These are phyloP conservation scores for Apaloderma vittatum DNA, from an alignment of 2,113 vertebrate genomes.

Conservation along the genomic window DNA sequence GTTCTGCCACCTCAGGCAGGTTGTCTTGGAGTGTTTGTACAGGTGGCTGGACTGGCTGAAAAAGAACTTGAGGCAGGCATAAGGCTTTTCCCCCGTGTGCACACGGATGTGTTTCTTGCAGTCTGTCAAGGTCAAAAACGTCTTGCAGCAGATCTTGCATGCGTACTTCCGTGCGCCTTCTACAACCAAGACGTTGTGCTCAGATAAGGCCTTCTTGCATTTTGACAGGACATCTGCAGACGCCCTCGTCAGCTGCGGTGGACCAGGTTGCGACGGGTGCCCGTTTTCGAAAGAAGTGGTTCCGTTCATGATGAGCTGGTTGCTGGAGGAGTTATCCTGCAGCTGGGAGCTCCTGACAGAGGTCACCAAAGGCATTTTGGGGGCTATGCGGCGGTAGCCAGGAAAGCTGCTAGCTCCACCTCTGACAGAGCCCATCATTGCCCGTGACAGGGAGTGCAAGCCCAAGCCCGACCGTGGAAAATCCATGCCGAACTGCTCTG, in stretches of 20 bases:
- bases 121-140: conserved; percentile 95
- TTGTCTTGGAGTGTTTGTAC: conserved; percentile 98
- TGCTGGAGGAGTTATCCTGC: conserved; percentile 82
- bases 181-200: conserved; percentile 97
- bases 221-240: conserved; percentile 97
- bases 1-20: conserved; percentile 97
- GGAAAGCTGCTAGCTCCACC: conserved; percentile 85
- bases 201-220: conserved; percentile 97
- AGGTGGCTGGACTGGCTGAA: conserved; percentile 98
- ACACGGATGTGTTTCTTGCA: conserved; percentile 99
- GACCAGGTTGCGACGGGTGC: conserved; percentile 81
- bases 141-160: conserved; percentile 99
- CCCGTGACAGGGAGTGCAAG: conserved; percentile 87
- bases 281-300: conserved; percentile 74
- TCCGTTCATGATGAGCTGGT: conserved; percentile 87
- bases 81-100: conserved; percentile 86
- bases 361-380: conserved; percentile 88
- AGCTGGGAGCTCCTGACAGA: conserved; percentile 84
- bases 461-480: conserved; percentile 90
- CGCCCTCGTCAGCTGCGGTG: conserved; percentile 91
- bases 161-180: conserved; percentile 97
- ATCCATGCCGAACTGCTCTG: conserved; percentile 89
- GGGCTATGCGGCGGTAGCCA: conserved; percentile 93
- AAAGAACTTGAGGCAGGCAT: conserved; percentile 96
- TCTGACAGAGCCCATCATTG: conserved; percentile 82